Conservation (phyloP, 2,113 vertebrate genomes). For the Gadus macrocephalus region DNA sequence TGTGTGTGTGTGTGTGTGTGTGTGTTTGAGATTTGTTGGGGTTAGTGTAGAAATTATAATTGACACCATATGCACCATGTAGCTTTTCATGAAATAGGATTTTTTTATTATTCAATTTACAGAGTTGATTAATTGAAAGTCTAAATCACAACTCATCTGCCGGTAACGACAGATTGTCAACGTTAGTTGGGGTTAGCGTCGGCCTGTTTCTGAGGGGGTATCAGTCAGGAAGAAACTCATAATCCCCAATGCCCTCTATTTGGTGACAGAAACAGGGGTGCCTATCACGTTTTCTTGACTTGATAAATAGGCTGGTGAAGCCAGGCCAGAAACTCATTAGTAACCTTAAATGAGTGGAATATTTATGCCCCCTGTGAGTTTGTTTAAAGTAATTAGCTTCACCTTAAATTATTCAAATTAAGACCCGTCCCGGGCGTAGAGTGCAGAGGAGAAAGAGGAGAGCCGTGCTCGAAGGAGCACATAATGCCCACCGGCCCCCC, state of each 20-base stretch:
- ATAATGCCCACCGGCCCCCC: neutral
- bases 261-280: conserved; percentile 25
- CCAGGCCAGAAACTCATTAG: conserved; percentile 56
- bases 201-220: neutral
- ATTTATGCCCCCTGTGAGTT: conserved; percentile 38
- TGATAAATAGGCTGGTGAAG: conserved; percentile 51
- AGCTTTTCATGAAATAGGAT: too few species aligned
- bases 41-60: too few species aligned
- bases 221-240: conserved; percentile 7
- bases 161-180: too few species aligned
- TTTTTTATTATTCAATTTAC: too few species aligned
- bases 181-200: too few species aligned
- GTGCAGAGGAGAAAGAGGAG: conserved; percentile 9
- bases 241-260: conserved; percentile 10
- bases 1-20: too few species aligned
- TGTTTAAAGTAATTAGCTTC: conserved; percentile 52
- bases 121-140: too few species aligned
- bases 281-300: conserved; percentile 32
- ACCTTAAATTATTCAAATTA: conserved; percentile 51
- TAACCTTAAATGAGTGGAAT: conserved; percentile 42
- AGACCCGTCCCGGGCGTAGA: conserved; percentile 41
- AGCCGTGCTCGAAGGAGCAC: conserved; percentile 6
- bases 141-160: too few species aligned
- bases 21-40: too few species aligned
- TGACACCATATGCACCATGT: too few species aligned